phyloP scores from a whole-genome alignment of 2,113 vertebrate species.

The Cinclus mexicanus region DNA sequence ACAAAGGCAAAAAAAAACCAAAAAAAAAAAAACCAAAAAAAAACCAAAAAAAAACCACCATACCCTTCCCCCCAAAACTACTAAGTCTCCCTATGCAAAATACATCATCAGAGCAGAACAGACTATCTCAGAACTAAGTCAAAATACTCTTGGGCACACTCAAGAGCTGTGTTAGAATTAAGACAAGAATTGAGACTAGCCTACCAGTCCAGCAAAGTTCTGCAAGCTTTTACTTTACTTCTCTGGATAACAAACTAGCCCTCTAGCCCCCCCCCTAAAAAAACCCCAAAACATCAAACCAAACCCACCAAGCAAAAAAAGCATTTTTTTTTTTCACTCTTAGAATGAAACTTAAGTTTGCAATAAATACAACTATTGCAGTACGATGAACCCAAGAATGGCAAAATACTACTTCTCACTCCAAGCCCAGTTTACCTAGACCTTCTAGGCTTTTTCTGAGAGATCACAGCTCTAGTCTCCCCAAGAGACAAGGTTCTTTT shows the following conservation, averaged over 20 bases:
- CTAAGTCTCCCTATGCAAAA: background rate
- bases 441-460: background rate
- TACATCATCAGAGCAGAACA: background rate
- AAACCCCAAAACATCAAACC: background rate
- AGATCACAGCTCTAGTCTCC: background rate
- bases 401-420: background rate
- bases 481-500: background rate
- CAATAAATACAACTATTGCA: background rate
- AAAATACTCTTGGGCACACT: background rate
- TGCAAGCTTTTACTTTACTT: background rate
- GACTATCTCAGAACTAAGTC: background rate
- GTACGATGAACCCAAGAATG: background rate
- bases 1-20: background rate
- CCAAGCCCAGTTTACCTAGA: background rate
- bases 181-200: accelerated
- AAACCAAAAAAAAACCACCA: background rate
- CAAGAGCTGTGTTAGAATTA: background rate
- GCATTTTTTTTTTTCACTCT: background rate
- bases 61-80: accelerated
- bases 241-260: background rate
- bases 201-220: background rate
- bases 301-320: background rate
- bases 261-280: accelerated
- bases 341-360: background rate
- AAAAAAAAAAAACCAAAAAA: accelerated